Evolutionary conservation across 1,140 invertebrate genomes (phyloP).

Genomic region (Lineus longissimus): DNA sequence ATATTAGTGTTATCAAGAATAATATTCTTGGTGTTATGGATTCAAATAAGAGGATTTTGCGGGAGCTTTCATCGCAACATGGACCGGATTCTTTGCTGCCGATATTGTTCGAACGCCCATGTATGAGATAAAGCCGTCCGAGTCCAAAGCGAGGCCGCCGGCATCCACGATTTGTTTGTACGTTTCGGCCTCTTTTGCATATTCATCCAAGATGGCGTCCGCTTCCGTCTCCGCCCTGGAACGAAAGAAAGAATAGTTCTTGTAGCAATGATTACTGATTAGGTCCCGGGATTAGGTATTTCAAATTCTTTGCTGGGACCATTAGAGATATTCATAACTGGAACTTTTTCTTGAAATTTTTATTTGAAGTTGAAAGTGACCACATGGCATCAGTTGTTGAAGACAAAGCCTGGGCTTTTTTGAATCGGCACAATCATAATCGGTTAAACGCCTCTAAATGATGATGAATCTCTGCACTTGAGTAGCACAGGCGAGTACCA

Average conservation of each 20-base stretch:
- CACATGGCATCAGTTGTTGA: too few species aligned
- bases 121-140: slow-evolving; percentile 45
- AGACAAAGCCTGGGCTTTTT: too few species aligned
- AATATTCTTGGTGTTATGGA: slow-evolving; percentile 8
- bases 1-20: too few species aligned
- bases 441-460: too few species aligned
- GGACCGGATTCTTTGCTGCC: slow-evolving; percentile 41
- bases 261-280: background rate
- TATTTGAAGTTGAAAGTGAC: too few species aligned
- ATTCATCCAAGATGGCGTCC: slow-evolving; percentile 35
- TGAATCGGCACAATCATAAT: too few species aligned
- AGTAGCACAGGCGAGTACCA: too few species aligned
- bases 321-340: background rate
- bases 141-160: slow-evolving; percentile 31
- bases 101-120: slow-evolving; percentile 41
- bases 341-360: too few species aligned
- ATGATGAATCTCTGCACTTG: too few species aligned
- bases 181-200: slow-evolving; percentile 41
- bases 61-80: slow-evolving; percentile 40
- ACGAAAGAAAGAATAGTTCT: slow-evolving; percentile 3
- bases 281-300: background rate
- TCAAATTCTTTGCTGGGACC: background rate
- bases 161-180: slow-evolving; percentile 33
- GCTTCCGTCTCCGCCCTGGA: slow-evolving; percentile 44
- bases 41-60: slow-evolving; percentile 35